Evolutionary conservation across 2,888 invertebrate genomes (phyloP), one percentile per base, ranked within the genome.

Genomic region (Bugula neritina): DNA sequence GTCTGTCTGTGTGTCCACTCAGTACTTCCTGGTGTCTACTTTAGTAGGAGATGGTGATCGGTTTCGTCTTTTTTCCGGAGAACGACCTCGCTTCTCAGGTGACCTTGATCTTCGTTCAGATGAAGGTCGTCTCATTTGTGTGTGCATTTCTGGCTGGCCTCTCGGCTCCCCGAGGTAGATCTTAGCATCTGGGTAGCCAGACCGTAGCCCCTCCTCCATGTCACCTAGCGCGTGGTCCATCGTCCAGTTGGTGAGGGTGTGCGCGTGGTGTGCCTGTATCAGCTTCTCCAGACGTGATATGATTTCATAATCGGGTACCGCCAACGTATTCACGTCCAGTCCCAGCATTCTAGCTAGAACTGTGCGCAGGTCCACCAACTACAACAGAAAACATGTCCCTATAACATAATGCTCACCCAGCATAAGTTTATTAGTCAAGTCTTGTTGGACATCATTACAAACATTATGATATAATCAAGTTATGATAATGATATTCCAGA

Each of bases 221-320:
- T 80, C 81, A 0, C 78, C 78, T 1, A 83, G 75, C 23, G 80
- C 80, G 52, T 79, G 79, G 71, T 83, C 82, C 63, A 83, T 76
- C 21, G 78, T 78, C 71, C 80, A 73, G 17, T 80, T 79, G 54
- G 80, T 80, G 73, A 80, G 78, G 2, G 81, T 77, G 70, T 81
- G 79, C 54, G 78, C 77, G 73, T 84, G 82, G 73, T 83, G 83
- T 21, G 83, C 80, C 54, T 82, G 79, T 73, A 84, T 82, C 29
- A 84, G 78, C 72, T 82, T 83, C 76, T 84, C 84, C 25, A 84
- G 77, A 1, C 85, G 80, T 1, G 82, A 77, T 71, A 85, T 84
- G 74, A 85, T 82, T 75, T 85, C 85, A 72, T 83, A 85, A 75
- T 85, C 84, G 1, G 84, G 83, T 10, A 85, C 81, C 13, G 84